These are phyloP conservation scores for Molossus alvarezi DNA, from an alignment of 2,797 vertebrate genomes.

Conservation along the genomic window DNA sequence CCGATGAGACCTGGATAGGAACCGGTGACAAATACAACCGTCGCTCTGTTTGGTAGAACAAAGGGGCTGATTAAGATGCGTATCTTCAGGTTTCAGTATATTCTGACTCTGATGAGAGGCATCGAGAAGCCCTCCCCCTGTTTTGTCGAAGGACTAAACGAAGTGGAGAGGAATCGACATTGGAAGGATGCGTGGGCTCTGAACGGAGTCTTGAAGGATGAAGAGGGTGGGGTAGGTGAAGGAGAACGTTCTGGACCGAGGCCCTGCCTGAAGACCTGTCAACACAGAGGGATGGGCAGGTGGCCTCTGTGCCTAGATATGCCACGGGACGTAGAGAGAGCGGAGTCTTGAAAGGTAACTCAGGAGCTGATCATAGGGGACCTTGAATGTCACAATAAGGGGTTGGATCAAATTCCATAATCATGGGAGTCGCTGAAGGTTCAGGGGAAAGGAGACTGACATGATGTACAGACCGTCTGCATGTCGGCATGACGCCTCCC, in stretches of 20 bases:
- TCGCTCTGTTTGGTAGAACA: neutral
- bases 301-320: neutral
- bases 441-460: neutral
- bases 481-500: neutral
- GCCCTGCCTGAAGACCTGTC: neutral
- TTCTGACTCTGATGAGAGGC: neutral
- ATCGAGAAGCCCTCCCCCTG: neutral
- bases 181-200: neutral
- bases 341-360: neutral
- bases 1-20: neutral
- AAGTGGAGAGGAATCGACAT: neutral
- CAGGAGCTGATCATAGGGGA: neutral
- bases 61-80: neutral
- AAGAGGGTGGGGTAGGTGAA: neutral
- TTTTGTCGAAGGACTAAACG: neutral
- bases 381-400: neutral
- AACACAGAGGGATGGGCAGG: rapidly evolving
- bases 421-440: rapidly evolving
- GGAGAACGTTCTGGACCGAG: neutral
- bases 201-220: neutral
- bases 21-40: neutral
- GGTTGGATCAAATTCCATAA: neutral
- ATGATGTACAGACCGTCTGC: neutral
- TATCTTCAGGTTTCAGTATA: neutral
- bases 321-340: neutral